Percentiles rank a stretch among this genome's conserved stretches.
Conservation (phyloP, 2,797 vertebrate genomes). For the Telmatherina bonti region DNA sequence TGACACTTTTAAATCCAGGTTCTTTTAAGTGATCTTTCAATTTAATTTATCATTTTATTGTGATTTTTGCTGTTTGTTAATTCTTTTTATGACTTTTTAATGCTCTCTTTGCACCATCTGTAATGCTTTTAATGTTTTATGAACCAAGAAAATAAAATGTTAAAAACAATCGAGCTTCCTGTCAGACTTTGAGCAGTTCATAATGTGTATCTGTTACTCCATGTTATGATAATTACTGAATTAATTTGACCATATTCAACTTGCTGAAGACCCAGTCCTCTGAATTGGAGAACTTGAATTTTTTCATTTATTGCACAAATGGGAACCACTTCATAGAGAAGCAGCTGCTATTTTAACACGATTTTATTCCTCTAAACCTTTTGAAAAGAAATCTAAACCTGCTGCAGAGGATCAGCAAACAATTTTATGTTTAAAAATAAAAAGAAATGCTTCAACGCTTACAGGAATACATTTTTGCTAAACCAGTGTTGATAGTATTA, state of each 20-base stretch:
- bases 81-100: too few relatives aligned
- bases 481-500: slow-evolving; percentile 53
- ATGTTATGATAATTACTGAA: slow-evolving; percentile 79
- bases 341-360: slow-evolving; percentile 51
- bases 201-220: slow-evolving; percentile 68
- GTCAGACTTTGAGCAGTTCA: slow-evolving; percentile 61
- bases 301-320: slow-evolving; percentile 66
- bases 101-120: too few relatives aligned
- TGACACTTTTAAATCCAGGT: too few relatives aligned
- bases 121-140: slow-evolving; percentile 10
- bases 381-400: slow-evolving; percentile 55
- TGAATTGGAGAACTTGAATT: slow-evolving; percentile 72
- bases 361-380: slow-evolving; percentile 46
- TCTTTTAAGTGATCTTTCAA: too few relatives aligned
- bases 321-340: slow-evolving; percentile 50
- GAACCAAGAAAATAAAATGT: slow-evolving; percentile 28
- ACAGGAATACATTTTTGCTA: slow-evolving; percentile 60
- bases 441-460: slow-evolving; percentile 43
- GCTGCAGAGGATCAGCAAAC: slow-evolving; percentile 48
- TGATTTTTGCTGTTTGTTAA: too few relatives aligned
- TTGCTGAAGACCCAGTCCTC: slow-evolving; percentile 62
- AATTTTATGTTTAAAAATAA: slow-evolving; percentile 40
- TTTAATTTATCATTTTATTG: too few relatives aligned
- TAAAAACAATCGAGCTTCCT: slow-evolving; percentile 58
- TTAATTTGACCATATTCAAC: slow-evolving; percentile 73